Percentiles rank a stretch among this genome's conserved stretches.
phyloP scores from a whole-genome alignment of 2,113 vertebrate species.

The Peromyscus polionotus region DNA sequence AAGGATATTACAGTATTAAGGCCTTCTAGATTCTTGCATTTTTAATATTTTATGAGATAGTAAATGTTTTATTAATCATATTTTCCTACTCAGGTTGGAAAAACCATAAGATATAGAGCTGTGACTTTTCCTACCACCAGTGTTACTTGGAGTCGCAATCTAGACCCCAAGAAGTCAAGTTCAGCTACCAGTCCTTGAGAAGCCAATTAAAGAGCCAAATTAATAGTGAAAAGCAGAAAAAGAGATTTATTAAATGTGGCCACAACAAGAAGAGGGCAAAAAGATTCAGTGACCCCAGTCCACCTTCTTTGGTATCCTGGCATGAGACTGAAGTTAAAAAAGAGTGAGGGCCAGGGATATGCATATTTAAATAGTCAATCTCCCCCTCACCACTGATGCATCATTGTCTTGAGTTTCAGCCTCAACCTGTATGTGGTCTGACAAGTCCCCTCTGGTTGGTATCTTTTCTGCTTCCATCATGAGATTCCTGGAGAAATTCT shows the following conservation, averaged over 20 bases:
- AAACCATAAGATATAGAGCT: background rate
- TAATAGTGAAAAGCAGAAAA: background rate
- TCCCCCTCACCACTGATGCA: background rate
- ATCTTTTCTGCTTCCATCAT: background rate
- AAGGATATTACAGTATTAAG: background rate
- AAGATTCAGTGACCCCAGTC: background rate
- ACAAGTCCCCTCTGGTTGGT: background rate
- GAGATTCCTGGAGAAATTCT: background rate
- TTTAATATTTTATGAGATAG: slow-evolving; percentile 12
- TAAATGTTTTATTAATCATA: slow-evolving; percentile 7
- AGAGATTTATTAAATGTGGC: too few relatives aligned
- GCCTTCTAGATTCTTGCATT: background rate
- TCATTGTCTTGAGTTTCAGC: background rate
- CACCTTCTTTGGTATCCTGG: background rate
- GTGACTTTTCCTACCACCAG: background rate
- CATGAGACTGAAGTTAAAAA: background rate
- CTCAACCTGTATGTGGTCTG: background rate
- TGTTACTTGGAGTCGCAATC: background rate
- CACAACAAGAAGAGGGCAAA: background rate
- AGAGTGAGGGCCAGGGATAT: background rate
- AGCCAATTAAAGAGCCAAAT: background rate
- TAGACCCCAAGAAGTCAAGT: background rate
- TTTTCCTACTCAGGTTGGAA: background rate
- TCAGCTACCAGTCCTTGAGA: background rate
- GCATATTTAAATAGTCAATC: background rate